Evolutionary conservation across 1,140 invertebrate species (phyloP).

Genomic region (Tetramorium alpestre): DNA sequence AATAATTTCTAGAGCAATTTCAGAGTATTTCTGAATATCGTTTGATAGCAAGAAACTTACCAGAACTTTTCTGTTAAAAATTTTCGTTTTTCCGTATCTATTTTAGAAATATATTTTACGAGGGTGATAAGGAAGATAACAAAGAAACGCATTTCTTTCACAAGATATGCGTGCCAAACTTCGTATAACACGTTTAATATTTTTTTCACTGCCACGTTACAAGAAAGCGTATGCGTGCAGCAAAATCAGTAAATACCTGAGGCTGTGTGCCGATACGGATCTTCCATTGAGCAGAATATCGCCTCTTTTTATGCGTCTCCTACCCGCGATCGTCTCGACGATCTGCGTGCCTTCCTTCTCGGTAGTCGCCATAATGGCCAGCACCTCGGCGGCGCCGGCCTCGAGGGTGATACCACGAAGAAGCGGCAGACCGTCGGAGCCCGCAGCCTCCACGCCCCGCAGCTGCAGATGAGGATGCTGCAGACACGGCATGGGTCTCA

Average conservation of each 20-base stretch:
- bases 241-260: constrained; percentile 84
- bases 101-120: not conserved
- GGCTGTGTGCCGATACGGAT: constrained; percentile 89
- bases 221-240: constrained; percentile 5
- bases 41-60: not conserved
- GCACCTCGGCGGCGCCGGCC: constrained; percentile 94
- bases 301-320: constrained; percentile 89
- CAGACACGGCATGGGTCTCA: constrained; percentile 80
- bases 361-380: constrained; percentile 94
- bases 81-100: not conserved
- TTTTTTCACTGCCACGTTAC: not conserved
- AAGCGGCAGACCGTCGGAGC: constrained; percentile 82
- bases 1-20: not conserved
- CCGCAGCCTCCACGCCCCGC: constrained; percentile 86
- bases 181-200: not conserved
- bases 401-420: constrained; percentile 92
- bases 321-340: constrained; percentile 92
- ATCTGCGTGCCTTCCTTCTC: constrained; percentile 86
- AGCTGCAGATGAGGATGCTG: constrained; percentile 90
- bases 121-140: not conserved
- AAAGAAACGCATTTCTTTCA: not conserved
- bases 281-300: constrained; percentile 96
- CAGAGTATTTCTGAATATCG: not conserved
- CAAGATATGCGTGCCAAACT: not conserved
- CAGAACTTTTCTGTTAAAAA: not conserved